These are phyloP conservation scores for Melospiza georgiana DNA, from an alignment of 2,113 vertebrate genomes.

Conservation along the genomic window DNA sequence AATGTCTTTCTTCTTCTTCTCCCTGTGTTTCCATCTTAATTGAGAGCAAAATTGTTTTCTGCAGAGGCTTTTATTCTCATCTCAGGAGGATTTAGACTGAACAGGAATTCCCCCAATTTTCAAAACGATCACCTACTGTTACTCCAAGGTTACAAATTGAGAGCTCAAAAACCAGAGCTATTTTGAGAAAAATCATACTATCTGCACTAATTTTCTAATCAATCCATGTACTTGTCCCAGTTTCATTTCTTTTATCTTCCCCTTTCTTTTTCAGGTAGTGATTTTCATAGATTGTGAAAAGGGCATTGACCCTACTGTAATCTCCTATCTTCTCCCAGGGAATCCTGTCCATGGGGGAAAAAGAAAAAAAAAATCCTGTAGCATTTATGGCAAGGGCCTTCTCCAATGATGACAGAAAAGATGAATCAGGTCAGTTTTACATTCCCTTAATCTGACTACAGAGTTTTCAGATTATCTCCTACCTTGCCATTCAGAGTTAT, in stretches of 20 bases:
- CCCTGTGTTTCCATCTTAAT: background rate
- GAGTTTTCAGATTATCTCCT: background rate
- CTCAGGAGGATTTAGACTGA: background rate
- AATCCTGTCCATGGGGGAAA: background rate
- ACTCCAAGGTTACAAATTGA: background rate
- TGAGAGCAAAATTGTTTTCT: background rate
- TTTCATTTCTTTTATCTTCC: background rate
- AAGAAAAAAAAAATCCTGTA: background rate
- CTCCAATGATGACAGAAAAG: background rate
- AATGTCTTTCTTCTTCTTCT: background rate
- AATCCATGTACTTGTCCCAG: background rate
- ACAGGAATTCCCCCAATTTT: background rate
- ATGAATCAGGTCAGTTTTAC: background rate
- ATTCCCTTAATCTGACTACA: background rate
- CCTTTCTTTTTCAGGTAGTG: accelerated
- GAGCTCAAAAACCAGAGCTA: background rate
- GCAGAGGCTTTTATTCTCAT: background rate
- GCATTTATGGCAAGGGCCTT: background rate
- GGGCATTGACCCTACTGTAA: background rate
- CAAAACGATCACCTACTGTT: background rate
- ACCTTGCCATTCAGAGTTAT: background rate
- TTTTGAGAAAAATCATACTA: background rate
- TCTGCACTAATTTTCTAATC: background rate
- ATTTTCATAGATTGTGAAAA: background rate
- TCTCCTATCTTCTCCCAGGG: background rate